Percentiles rank a stretch among this genome's conserved stretches.
These are phyloP conservation scores for Apodemus speciosus DNA, from an alignment of 2,113 vertebrate genomes.

Conservation along the genomic window DNA sequence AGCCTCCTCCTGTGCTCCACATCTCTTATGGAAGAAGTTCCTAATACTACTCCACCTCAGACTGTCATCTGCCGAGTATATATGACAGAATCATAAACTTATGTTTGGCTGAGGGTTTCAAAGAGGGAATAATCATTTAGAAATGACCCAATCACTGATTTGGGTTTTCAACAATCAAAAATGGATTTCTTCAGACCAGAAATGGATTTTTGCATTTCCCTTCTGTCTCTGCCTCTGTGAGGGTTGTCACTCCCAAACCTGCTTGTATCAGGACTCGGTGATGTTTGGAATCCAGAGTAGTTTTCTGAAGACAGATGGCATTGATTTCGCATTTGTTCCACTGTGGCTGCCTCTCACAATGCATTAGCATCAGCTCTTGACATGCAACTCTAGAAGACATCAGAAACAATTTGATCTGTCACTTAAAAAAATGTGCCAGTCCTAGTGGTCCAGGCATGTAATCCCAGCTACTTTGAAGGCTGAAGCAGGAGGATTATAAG, in stretches of 20 bases:
- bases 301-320: conserved; percentile 75
- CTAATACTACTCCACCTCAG: background rate
- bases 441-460: background rate
- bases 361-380: conserved; percentile 63
- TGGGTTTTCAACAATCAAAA: background rate
- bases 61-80: background rate
- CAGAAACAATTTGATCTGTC: conserved; percentile 61
- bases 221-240: background rate
- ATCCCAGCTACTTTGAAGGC: background rate
- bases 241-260: background rate
- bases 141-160: background rate
- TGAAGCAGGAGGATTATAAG: background rate
- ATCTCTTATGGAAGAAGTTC: background rate
- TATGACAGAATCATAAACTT: background rate
- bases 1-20: background rate
- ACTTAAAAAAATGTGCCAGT: conserved; percentile 57
- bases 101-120: background rate
- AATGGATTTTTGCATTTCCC: background rate
- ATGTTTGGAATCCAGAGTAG: conserved; percentile 54
- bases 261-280: conserved; percentile 15
- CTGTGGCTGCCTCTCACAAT: conserved; percentile 59
- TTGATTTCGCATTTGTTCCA: conserved; percentile 72
- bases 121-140: background rate
- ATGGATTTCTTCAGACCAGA: conserved; percentile 31
- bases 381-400: conserved; percentile 55